These are phyloP conservation scores for Physeter macrocephalus DNA, from an alignment of 2,113 vertebrate genomes.

Conservation along the genomic window DNA sequence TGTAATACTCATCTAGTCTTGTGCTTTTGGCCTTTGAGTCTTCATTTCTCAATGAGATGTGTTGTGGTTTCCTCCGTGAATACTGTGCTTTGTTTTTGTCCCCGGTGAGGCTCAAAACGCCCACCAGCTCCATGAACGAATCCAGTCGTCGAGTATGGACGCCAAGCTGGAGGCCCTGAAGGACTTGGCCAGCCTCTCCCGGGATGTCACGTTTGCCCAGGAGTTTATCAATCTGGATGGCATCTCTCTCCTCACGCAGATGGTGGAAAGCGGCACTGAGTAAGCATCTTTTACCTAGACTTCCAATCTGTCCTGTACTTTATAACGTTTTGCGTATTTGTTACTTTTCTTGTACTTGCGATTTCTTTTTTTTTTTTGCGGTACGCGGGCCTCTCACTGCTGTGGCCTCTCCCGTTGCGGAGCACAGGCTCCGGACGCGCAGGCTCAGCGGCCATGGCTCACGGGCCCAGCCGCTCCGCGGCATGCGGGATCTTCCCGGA, in stretches of 20 bases:
- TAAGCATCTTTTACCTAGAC: slow-evolving; percentile 78
- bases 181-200: slow-evolving; percentile 92
- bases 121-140: slow-evolving; percentile 91
- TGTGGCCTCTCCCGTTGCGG: no score
- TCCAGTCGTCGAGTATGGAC: slow-evolving; percentile 98
- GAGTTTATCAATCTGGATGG: slow-evolving; percentile 99
- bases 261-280: slow-evolving; percentile 99
- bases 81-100: background rate
- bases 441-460: no score
- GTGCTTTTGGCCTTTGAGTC: background rate
- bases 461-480: no score
- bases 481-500: no score
- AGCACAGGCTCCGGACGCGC: no score
- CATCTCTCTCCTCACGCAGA: slow-evolving; percentile 95
- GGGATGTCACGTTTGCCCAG: slow-evolving; percentile 96
- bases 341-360: no score
- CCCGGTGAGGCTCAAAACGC: slow-evolving; percentile 88
- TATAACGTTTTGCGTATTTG: background rate
- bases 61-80: background rate
- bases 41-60: background rate
- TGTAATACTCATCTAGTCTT: rapidly evolving
- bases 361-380: no score
- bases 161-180: slow-evolving; percentile 96
- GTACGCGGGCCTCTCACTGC: no score
- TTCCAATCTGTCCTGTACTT: background rate